A percentile compares a stretch with the other conserved stretches of the same genome.
Evolutionary conservation across 2,113 vertebrate genomes (phyloP).

Genomic region (Podarcis cretensis): DNA sequence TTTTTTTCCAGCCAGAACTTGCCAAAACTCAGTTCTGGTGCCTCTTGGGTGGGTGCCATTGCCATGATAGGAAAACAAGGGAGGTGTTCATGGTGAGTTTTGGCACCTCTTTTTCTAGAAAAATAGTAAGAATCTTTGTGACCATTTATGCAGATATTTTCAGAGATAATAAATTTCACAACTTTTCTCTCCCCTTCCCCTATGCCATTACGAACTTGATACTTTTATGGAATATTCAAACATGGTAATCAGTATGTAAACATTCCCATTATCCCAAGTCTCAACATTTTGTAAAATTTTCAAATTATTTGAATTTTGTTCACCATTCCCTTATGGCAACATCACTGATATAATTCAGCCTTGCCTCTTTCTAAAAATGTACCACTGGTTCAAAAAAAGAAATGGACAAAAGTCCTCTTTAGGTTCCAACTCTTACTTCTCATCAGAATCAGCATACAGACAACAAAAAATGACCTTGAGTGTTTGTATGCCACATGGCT

Average conservation of each 20-base stretch:
- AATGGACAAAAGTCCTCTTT: neutral
- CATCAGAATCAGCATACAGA: neutral
- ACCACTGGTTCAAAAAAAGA: neutral
- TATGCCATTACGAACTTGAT: neutral
- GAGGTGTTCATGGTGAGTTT: too few relatives aligned
- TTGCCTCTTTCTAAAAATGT: neutral
- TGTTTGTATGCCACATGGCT: neutral
- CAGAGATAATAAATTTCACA: neutral
- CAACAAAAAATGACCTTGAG: conserved; percentile 22
- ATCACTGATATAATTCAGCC: neutral
- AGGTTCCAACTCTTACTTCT: neutral
- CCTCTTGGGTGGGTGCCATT: too few relatives aligned
- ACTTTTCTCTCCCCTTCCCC: too few relatives aligned
- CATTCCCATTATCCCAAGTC: neutral
- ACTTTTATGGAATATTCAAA: neutral
- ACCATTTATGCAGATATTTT: neutral
- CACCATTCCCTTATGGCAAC: neutral
- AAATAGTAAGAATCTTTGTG: too few relatives aligned
- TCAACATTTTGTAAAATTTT: neutral
- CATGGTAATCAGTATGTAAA: neutral
- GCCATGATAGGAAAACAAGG: too few relatives aligned
- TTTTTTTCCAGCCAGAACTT: too few relatives aligned
- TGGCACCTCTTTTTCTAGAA: too few relatives aligned
- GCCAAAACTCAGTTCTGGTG: too few relatives aligned
- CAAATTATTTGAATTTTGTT: neutral